A percentile compares a stretch with the other conserved stretches of the same genome.
Evolutionary conservation across 1,140 invertebrate species (phyloP).

Genomic region (Protaetia brevitarsis): DNA sequence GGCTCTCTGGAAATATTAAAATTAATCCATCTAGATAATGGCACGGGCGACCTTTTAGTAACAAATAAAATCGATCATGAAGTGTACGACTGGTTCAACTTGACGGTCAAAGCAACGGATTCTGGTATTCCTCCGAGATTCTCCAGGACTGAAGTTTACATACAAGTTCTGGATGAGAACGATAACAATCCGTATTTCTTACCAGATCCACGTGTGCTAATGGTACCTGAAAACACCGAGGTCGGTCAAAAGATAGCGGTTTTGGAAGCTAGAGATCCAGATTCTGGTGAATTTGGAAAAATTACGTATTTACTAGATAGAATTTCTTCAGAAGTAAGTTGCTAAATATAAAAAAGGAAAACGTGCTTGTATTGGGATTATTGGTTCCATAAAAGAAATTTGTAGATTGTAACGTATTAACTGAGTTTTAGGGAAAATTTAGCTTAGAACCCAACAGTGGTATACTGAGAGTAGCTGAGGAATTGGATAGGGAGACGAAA

Average conservation of each 20-base stretch:
- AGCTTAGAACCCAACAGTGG: constrained; percentile 83
- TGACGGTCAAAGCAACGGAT: constrained; percentile 82
- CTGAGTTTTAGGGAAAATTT: constrained; percentile 66
- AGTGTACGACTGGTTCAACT: constrained; percentile 79
- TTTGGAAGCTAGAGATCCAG: constrained; percentile 78
- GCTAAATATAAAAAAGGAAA: no score
- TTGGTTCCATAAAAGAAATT: no score
- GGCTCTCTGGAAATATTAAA: constrained; percentile 59
- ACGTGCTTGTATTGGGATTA: no score
- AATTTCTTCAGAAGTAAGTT: constrained; percentile 69
- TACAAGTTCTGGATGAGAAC: constrained; percentile 86
- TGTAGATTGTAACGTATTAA: not conserved
- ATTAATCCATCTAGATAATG: constrained; percentile 71
- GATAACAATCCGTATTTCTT: constrained; percentile 89
- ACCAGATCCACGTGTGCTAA: constrained; percentile 65
- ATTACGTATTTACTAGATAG: constrained; percentile 86
- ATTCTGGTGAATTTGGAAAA: constrained; percentile 85
- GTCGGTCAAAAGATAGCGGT: constrained; percentile 71
- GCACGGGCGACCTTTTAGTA: constrained; percentile 81
- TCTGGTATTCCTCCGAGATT: constrained; percentile 74
- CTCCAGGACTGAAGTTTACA: constrained; percentile 63
- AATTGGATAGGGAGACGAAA: constrained; percentile 78
- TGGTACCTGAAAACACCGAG: constrained; percentile 72
- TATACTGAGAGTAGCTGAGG: constrained; percentile 72
- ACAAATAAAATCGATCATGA: constrained; percentile 86